A percentile compares a stretch with the other conserved stretches of the same genome.
Conservation (phyloP, 2,888 invertebrate species). For the Microctonus brassicae region DNA sequence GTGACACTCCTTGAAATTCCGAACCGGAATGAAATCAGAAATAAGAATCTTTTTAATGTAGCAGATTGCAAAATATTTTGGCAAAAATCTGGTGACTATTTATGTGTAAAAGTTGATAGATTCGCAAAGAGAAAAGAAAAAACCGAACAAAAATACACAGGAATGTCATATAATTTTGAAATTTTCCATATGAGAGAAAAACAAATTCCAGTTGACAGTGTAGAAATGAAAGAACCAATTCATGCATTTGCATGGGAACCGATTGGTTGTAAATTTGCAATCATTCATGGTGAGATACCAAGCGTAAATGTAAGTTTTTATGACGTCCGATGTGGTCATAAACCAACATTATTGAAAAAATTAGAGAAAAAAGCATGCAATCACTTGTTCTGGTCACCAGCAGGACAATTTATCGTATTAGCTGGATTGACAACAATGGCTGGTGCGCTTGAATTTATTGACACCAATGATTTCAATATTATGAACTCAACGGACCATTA, state of each 20-base stretch:
- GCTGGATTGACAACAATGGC: conserved; percentile 88
- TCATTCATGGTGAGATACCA: conserved; percentile 93
- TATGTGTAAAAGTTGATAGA: conserved; percentile 95
- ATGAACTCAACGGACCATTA: conserved; percentile 96
- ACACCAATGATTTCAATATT: conserved; percentile 95
- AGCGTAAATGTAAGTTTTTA: conserved; percentile 93
- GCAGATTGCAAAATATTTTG: conserved; percentile 99
- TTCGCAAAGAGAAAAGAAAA: conserved; percentile 95
- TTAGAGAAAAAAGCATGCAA: conserved; percentile 90
- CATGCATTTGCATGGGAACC: conserved; percentile 99
- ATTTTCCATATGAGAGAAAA: conserved; percentile 99
- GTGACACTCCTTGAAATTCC: conserved; percentile 95
- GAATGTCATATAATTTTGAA: conserved; percentile 98
- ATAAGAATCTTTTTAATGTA: conserved; percentile 97
- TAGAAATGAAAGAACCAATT: conserved; percentile 94
- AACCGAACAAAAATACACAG: conserved; percentile 92
- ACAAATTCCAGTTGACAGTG: conserved; percentile 96
- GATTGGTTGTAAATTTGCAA: conserved; percentile 94
- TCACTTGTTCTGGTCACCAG: conserved; percentile 95
- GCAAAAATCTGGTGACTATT: conserved; percentile 98
- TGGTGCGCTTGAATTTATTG: conserved; percentile 94
- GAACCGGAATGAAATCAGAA: conserved; percentile 86
- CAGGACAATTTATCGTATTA: conserved; percentile 94
- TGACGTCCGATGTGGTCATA: conserved; percentile 90
- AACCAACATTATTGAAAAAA: conserved; percentile 83